These are phyloP conservation scores for Diaprepes abbreviatus DNA, from an alignment of 2,888 invertebrate genomes.

Conservation along the genomic window DNA sequence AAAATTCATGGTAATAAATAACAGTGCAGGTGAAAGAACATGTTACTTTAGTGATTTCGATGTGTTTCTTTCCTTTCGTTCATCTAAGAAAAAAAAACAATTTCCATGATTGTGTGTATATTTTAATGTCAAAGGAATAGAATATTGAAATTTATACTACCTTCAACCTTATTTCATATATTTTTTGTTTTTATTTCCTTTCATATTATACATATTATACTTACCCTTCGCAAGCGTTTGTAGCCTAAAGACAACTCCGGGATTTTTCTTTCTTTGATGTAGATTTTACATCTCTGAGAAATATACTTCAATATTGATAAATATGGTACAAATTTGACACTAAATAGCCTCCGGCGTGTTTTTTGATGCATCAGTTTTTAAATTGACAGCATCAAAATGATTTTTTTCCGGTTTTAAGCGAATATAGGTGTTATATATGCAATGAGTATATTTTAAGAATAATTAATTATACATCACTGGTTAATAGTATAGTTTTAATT, in stretches of 20 bases:
- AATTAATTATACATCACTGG: too few species aligned
- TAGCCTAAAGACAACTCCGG: neutral
- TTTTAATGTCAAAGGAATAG: neutral
- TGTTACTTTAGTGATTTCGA: too few species aligned
- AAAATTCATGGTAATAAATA: too few species aligned
- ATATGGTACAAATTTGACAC: neutral
- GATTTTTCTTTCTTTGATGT: slow-evolving; percentile 5
- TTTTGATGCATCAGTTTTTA: neutral
- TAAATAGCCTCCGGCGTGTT: neutral
- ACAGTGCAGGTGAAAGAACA: too few species aligned
- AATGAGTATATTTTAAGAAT: too few species aligned
- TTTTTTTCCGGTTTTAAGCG: too few species aligned
- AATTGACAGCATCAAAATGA: neutral
- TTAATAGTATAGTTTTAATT: too few species aligned
- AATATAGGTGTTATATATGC: too few species aligned
- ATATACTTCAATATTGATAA: slow-evolving; percentile 10
- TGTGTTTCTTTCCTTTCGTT: too few species aligned
- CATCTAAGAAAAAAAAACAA: too few species aligned
- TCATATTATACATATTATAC: slow-evolving; percentile 9
- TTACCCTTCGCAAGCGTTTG: neutral
- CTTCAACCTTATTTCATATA: neutral
- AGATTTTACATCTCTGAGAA: neutral
- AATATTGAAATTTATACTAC: slow-evolving; percentile 2
- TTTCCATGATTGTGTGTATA: neutral
- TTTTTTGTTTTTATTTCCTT: slow-evolving; percentile 6